phyloP scores from a whole-genome alignment of 1,140 invertebrate species.

The Drosophila murphyi region DNA sequence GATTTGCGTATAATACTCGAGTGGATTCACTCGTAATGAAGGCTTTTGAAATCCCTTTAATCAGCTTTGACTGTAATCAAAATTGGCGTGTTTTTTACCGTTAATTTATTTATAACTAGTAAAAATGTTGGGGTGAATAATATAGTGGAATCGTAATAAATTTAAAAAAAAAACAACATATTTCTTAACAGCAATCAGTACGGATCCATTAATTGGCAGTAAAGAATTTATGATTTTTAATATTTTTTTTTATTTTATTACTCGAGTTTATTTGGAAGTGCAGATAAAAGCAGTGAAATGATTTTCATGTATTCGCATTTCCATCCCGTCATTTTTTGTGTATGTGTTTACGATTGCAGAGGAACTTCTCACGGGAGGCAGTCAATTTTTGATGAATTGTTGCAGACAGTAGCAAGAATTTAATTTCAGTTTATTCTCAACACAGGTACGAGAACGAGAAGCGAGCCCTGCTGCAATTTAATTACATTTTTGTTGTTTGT shows the following conservation, averaged over 20 bases:
- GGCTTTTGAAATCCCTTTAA: neutral
- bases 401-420: conserved; percentile 41
- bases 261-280: neutral
- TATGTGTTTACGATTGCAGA: conserved; percentile 2
- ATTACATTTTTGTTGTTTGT: conserved; percentile 51
- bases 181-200: neutral
- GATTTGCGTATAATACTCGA: neutral
- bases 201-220: neutral
- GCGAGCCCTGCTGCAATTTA: conserved; percentile 41
- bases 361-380: conserved; percentile 6
- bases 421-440: conserved; percentile 43
- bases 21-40: neutral
- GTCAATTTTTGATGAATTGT: conserved; percentile 16
- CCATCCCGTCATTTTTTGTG: neutral
- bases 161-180: neutral
- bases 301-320: conserved; percentile 27
- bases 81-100: neutral
- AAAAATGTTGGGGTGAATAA: no score
- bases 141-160: neutral
- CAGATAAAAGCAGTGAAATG: conserved; percentile 25
- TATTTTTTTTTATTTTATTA: neutral
- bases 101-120: no score
- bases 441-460: neutral
- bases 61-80: neutral
- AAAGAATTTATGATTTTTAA: conserved; percentile 1